Base-by-base conservation (phyloP, 1,140 invertebrate species). In the Plectus sambesii region DNA sequence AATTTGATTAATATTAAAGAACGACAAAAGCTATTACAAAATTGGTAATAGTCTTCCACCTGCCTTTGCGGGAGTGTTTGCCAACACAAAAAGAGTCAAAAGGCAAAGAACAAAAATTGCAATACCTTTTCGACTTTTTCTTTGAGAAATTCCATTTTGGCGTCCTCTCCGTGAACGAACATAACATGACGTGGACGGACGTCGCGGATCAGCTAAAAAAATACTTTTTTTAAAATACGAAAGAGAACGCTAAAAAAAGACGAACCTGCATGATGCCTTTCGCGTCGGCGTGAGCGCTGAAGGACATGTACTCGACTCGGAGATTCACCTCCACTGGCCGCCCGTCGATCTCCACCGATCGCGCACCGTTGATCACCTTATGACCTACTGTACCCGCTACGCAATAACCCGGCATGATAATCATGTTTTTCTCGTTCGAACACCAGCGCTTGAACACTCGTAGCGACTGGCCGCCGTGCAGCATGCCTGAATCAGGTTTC, bases 251-350 rank as follows among this genome's bases (percentile, higher is more conserved):
- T n/a, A n/a, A n/a, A n/a, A n/a, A n/a, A n/a, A n/a, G n/a, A n/a
- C n/a, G n/a, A n/a, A n/a, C n/a, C 43, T 98, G 92, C 89, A 98
- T 98, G 25, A 99, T 99, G 24, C 92, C 93, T 74, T 98, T 99
- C 9, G 94, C 93, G 76, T 99, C 94, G 5, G 94, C 94, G 73
- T 99, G 94, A 2, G 94, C 94, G 52, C 87, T 94, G 71, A 99
- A 99, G 6, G 90, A 97, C 88, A 99, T 93, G 69, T 99, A 99
- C 71, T 98, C 86, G 2, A 99, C 92, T 37, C 84, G 80, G 81
- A 99, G 83, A 77, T 96, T 96, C 0, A 99, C 89, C 62, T 98
- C 93, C 22, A 63, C 65, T 50, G 40, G 49, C 54, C 56, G 56
- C 35, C 55, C 61, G 38, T 69, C 69, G 72, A 97, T 84, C 73